phyloP scores from a whole-genome alignment of 2,113 vertebrate genomes.

The Psophia crepitans region DNA sequence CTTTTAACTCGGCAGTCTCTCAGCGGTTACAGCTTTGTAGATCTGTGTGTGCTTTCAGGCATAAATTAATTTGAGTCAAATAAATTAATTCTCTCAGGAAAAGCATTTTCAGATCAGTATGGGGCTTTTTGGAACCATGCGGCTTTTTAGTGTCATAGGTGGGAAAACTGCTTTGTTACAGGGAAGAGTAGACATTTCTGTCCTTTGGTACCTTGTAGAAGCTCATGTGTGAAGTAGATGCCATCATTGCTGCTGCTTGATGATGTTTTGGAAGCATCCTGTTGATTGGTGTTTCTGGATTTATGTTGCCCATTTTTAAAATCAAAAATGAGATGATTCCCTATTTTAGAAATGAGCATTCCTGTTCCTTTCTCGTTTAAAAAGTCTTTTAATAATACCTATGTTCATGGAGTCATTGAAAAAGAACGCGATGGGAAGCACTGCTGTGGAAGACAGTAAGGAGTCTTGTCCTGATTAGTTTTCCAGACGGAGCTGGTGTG shows the following conservation, averaged over 20 bases:
- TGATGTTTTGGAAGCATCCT: background rate
- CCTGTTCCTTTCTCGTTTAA: background rate
- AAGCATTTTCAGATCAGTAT: background rate
- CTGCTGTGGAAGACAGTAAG: background rate
- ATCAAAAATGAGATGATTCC: background rate
- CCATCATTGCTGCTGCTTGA: background rate
- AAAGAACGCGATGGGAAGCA: accelerated
- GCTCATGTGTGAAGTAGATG: background rate
- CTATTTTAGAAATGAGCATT: background rate
- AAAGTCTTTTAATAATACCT: background rate
- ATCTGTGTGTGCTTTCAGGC: background rate
- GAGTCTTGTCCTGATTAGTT: background rate
- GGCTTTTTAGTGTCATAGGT: background rate
- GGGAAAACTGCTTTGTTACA: background rate
- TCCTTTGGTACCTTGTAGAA: background rate
- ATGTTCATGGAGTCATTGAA: background rate
- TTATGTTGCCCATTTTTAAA: background rate
- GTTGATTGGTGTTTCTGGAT: background rate
- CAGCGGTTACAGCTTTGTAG: background rate
- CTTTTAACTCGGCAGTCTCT: background rate
- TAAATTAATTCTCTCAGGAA: background rate
- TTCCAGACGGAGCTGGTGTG: background rate
- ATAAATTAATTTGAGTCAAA: background rate
- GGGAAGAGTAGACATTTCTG: background rate
- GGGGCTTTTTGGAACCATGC: background rate